A percentile compares a stretch with the other conserved stretches of the same genome.
These are phyloP conservation scores for Monodelphis domestica DNA, from an alignment of 2,797 vertebrate genomes.

Conservation along the genomic window DNA sequence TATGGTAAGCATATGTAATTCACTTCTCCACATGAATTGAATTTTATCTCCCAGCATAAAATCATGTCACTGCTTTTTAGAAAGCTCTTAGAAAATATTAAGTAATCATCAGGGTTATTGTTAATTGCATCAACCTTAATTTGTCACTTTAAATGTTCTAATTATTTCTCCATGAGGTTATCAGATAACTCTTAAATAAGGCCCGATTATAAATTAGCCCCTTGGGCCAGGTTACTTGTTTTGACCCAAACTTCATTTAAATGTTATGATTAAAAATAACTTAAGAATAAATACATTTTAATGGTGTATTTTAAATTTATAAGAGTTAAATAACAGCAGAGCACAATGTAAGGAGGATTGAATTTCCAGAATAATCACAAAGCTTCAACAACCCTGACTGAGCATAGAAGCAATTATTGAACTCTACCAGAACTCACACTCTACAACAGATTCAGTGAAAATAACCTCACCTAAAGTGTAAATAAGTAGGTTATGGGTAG, in stretches of 20 bases:
- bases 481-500: not conserved
- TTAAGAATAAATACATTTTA: constrained; percentile 75
- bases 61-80: constrained; percentile 78
- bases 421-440: not conserved
- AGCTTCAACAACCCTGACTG: constrained; percentile 6
- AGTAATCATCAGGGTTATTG: constrained; percentile 81
- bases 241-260: constrained; percentile 79
- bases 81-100: constrained; percentile 80
- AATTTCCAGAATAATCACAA: constrained; percentile 47
- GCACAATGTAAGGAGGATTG: constrained; percentile 61
- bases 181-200: constrained; percentile 78
- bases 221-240: constrained; percentile 80
- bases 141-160: constrained; percentile 81
- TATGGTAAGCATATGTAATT: constrained; percentile 80
- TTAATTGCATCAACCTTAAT: constrained; percentile 81
- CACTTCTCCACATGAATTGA: constrained; percentile 74
- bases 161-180: constrained; percentile 82
- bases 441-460: constrained; percentile 10
- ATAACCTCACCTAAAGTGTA: not conserved
- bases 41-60: constrained; percentile 77
- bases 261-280: constrained; percentile 78
- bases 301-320: constrained; percentile 67
- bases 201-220: constrained; percentile 76
- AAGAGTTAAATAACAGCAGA: constrained; percentile 60
- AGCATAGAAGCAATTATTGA: not conserved